Conservation (phyloP, 2,113 vertebrate genomes). For the Malurus cyaneus region DNA sequence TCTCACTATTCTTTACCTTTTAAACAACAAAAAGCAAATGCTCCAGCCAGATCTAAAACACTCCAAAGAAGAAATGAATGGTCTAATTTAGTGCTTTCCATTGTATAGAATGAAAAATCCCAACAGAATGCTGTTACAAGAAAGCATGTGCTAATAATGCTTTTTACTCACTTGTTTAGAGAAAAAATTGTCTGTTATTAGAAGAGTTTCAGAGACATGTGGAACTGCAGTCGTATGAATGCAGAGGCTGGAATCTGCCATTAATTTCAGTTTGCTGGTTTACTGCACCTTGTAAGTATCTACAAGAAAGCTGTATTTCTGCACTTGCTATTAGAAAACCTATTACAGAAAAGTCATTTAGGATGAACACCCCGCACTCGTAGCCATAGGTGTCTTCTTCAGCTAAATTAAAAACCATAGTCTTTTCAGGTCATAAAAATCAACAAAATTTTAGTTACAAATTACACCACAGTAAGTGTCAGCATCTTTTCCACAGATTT, state of each 20-base stretch:
- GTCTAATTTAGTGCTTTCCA: background rate
- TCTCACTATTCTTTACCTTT: background rate
- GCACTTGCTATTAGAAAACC: conserved; percentile 38
- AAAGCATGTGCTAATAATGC: background rate
- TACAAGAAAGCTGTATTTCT: conserved; percentile 27
- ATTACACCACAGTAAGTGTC: background rate
- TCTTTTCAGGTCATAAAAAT: conserved; percentile 37
- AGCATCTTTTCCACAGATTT: conserved; percentile 56
- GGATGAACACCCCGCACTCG: background rate
- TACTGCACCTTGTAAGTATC: conserved; percentile 32
- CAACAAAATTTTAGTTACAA: conserved; percentile 46
- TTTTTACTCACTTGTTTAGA: conserved; percentile 29
- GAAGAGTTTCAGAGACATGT: conserved; percentile 14
- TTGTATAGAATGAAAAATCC: background rate
- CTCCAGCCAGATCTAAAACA: background rate
- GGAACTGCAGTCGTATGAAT: conserved; percentile 36
- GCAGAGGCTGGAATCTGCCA: conserved; percentile 38
- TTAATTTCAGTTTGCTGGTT: conserved; percentile 48
- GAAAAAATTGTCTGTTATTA: conserved; percentile 27
- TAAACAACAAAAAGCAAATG: background rate
- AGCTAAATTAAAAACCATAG: conserved; percentile 47
- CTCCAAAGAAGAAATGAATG: background rate
- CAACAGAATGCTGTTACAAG: background rate
- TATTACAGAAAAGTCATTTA: conserved; percentile 49
- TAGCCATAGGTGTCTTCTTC: conserved; percentile 47